A percentile compares a stretch with the other conserved stretches of the same genome.
Evolutionary conservation across 2,888 invertebrate genomes (phyloP).

Genomic region (Acrobasis suavella): DNA sequence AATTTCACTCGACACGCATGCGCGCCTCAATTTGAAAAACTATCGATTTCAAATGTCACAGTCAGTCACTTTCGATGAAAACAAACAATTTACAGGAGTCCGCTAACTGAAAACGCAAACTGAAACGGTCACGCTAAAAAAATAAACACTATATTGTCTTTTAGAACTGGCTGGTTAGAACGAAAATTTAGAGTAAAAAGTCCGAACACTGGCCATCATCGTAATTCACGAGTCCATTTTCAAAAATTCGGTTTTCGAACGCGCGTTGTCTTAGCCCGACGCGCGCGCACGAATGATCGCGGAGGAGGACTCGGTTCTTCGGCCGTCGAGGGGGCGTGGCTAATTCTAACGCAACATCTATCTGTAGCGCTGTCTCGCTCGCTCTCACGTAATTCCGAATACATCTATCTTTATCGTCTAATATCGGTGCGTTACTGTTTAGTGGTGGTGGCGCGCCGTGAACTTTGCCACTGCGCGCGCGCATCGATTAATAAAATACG

Average conservation of each 20-base stretch:
- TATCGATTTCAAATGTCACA: constrained; percentile 73
- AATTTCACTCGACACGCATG: constrained; percentile 53
- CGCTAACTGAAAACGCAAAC: constrained; percentile 71
- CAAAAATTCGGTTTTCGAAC: constrained; percentile 40
- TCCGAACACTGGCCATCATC: constrained; percentile 50
- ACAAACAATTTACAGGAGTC: constrained; percentile 58
- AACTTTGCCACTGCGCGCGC: constrained; percentile 74
- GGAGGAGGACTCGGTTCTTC: constrained; percentile 72
- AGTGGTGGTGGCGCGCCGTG: constrained; percentile 72
- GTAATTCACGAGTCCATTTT: constrained; percentile 61
- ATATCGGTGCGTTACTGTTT: constrained; percentile 69
- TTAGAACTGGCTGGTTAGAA: constrained; percentile 22
- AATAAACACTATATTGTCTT: constrained; percentile 18
- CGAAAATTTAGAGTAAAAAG: constrained; percentile 33
- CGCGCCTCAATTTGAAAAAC: constrained; percentile 57
- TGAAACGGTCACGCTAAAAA: constrained; percentile 44
- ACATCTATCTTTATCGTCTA: constrained; percentile 56
- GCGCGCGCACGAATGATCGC: constrained; percentile 79
- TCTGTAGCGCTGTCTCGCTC: constrained; percentile 58
- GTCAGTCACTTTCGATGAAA: constrained; percentile 70
- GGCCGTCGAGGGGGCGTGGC: constrained; percentile 69
- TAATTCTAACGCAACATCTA: constrained; percentile 78
- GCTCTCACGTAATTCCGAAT: constrained; percentile 27
- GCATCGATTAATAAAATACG: constrained; percentile 63
- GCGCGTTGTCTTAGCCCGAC: constrained; percentile 67